Evolutionary conservation across 1,140 invertebrate species (phyloP).

Genomic region (Atta cephalotes): DNA sequence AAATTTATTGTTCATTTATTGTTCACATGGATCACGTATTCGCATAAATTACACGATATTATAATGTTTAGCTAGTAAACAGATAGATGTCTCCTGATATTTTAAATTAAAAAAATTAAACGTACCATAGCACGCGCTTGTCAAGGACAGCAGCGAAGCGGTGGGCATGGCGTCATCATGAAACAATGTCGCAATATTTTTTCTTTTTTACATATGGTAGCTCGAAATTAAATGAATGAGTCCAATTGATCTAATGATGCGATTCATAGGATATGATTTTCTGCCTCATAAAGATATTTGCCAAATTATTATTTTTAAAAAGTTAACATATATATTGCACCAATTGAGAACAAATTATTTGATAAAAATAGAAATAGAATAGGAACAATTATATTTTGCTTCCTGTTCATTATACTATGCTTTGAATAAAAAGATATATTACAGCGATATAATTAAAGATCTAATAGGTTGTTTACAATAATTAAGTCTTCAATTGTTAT

Average conservation of each 20-base stretch:
- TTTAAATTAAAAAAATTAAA: constrained; percentile 42
- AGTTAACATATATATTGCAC: neutral
- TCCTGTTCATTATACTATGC: neutral
- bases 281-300: neutral
- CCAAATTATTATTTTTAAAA: neutral
- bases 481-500: neutral
- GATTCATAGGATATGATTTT: neutral
- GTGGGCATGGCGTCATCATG: constrained; percentile 39
- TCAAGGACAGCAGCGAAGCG: constrained; percentile 26
- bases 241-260: neutral
- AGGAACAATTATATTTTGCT: neutral
- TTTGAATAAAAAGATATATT: neutral
- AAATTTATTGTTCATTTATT: neutral
- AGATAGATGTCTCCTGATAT: neutral
- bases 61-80: neutral
- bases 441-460: neutral
- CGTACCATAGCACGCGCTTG: neutral
- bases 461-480: neutral
- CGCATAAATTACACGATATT: neutral
- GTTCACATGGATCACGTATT: neutral
- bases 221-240: constrained; percentile 31
- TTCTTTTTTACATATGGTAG: constrained; percentile 17
- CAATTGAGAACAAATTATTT: neutral
- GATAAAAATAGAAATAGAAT: neutral
- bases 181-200: constrained; percentile 53